A percentile compares a stretch with the other conserved stretches of the same genome.
Conservation (phyloP, 2,888 invertebrate species). For the Dryococelus australis region DNA sequence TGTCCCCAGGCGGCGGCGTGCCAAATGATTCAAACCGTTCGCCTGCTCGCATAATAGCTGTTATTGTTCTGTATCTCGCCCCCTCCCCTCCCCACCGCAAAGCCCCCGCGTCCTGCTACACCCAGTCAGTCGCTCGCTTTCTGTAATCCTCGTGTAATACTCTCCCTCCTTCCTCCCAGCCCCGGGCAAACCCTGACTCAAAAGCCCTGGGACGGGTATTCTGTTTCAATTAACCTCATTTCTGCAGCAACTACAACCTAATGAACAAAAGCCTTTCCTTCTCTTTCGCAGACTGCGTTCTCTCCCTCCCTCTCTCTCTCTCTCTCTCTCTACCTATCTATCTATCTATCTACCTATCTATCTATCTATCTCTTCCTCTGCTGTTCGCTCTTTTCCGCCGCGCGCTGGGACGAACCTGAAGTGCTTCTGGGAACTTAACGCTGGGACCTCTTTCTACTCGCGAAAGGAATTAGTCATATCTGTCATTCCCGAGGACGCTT, state of each 20-base stretch:
- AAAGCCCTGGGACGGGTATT: constrained; percentile 3
- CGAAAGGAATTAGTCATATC: no score
- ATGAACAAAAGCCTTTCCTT: background rate
- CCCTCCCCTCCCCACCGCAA: background rate
- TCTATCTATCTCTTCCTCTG: no score
- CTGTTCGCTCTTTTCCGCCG: background rate
- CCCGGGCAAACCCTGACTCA: background rate
- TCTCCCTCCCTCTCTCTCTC: background rate
- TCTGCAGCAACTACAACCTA: constrained; percentile 3
- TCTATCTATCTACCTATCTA: no score
- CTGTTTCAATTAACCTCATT: constrained; percentile 16
- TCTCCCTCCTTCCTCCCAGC: background rate
- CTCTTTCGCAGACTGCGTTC: background rate
- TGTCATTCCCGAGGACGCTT: no score
- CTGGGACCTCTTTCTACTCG: no score
- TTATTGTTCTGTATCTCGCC: background rate
- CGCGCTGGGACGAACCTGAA: background rate
- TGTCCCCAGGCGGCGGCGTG: background rate
- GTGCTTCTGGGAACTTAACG: no score
- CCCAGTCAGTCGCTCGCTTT: background rate
- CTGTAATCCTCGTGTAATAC: background rate
- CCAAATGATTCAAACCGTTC: background rate
- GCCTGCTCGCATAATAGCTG: background rate
- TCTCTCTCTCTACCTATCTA: no score
- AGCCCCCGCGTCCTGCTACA: background rate